These are phyloP conservation scores for Orchesellides sinensis DNA, from an alignment of 2,888 invertebrate genomes.

Conservation along the genomic window DNA sequence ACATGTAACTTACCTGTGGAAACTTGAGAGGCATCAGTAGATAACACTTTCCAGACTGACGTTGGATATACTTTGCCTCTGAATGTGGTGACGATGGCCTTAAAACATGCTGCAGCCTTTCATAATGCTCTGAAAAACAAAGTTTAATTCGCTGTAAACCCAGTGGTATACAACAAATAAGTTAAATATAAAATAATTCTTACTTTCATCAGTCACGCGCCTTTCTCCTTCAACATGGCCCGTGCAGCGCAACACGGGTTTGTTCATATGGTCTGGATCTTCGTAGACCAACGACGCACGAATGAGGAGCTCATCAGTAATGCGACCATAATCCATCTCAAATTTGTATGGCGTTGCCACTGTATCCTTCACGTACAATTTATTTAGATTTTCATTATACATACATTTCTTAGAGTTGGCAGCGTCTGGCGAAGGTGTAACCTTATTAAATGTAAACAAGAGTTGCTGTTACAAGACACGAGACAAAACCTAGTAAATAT, in stretches of 20 bases:
- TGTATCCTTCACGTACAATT: constrained; percentile 2
- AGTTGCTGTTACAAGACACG: background rate
- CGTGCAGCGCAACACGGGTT: constrained; percentile 13
- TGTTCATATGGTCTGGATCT: background rate
- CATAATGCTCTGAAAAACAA: background rate
- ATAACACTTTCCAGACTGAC: background rate
- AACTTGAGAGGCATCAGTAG: background rate
- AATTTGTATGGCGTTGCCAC: background rate
- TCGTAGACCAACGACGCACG: background rate
- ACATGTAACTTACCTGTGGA: background rate
- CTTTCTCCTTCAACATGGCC: background rate
- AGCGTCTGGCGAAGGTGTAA: background rate
- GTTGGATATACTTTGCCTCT: background rate
- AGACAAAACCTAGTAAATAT: background rate
- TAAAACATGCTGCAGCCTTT: background rate
- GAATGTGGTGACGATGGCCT: background rate
- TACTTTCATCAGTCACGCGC: too few relatives aligned
- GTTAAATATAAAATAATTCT: too few relatives aligned
- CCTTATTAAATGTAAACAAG: background rate
- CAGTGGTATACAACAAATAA: too few relatives aligned
- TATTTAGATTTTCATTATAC: background rate
- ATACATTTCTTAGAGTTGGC: background rate
- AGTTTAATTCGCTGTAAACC: too few relatives aligned
- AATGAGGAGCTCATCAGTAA: background rate
- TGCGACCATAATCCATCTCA: background rate